Evolutionary conservation across 2,113 vertebrate genomes (phyloP), one percentile per base, ranked within the genome.

Genomic region (Marmota monax): DNA sequence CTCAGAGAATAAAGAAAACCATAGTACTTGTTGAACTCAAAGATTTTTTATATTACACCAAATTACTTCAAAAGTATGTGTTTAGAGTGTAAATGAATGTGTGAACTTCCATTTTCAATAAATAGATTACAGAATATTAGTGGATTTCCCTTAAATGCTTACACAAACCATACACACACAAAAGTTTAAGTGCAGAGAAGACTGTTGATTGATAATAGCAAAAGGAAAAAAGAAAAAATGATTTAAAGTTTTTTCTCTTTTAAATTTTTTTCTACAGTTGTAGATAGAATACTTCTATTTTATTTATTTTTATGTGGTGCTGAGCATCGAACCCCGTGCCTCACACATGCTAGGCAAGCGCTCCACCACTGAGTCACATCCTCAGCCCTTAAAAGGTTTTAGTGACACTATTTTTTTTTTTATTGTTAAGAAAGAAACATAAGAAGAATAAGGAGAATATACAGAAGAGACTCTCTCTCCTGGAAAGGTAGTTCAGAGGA

Each of bases 61-160:
- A 94, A 88, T 88, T 25, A 69, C 65, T 95, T 95, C 37, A 12
- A 82, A 93, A 84, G 17, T 76, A 58, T 82, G 53, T 85, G 34
- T 88, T 96, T 93, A 70, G 39, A 83, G 48, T 70, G 65, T 90
- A 96, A 96, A 92, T 88, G 8, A 25, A 82, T 77, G 18, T 63
- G 2, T 11, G 4, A 74, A 42, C 20, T 39, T 87, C 79, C 42
- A 86, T 89, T 85, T 83, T 37, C 78, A 93, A 58, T 39, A 67
- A 88, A 90, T 32, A 73, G 17, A 82, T 72, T 65, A 37, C 32
- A 84, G 7, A 87, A 93, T 90, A 34, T 17, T 93, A 89, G 6
- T 91, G 6, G 0, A n/a, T 90, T 92, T 83, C 58, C 80, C 27
- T 80, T 34, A 78, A 88, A 90, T 67, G 0, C 0, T 34, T 90